phyloP scores from a whole-genome alignment of 2,888 invertebrate genomes.

The Pachymerium ferrugineum region DNA sequence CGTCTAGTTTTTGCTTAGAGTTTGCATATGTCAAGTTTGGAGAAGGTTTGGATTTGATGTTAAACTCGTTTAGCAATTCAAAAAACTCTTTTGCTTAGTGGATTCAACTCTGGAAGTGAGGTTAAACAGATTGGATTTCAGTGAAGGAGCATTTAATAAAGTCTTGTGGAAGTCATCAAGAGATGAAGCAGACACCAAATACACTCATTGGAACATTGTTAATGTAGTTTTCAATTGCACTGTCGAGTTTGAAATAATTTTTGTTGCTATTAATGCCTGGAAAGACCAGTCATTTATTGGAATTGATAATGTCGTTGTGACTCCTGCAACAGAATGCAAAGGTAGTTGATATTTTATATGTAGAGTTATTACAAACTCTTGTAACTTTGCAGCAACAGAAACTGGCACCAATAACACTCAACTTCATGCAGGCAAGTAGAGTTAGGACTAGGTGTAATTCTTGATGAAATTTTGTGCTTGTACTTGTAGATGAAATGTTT shows the following conservation, averaged over 20 bases:
- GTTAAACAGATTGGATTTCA: neutral
- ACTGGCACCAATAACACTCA: neutral
- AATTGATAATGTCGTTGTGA: neutral
- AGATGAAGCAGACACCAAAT: neutral
- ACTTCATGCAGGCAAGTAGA: too few species aligned
- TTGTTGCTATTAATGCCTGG: neutral
- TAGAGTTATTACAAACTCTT: neutral
- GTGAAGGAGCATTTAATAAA: neutral
- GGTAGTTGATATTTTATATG: neutral
- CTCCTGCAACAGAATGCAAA: neutral
- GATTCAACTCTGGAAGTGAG: neutral
- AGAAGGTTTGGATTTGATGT: neutral
- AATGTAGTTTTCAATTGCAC: neutral
- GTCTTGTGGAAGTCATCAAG: neutral
- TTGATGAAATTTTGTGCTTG: too few species aligned
- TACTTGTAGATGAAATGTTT: neutral
- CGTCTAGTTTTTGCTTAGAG: neutral
- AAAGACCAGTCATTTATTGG: neutral
- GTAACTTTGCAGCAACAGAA: neutral
- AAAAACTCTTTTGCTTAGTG: neutral
- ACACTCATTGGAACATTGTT: neutral
- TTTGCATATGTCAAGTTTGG: constrained; percentile 3
- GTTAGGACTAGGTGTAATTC: too few species aligned
- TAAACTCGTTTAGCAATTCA: neutral
- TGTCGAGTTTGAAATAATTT: neutral